Percentiles rank a stretch among this genome's conserved stretches.
Evolutionary conservation across 2,888 invertebrate genomes (phyloP).

Genomic region (Listrodromus nycthemerus): DNA sequence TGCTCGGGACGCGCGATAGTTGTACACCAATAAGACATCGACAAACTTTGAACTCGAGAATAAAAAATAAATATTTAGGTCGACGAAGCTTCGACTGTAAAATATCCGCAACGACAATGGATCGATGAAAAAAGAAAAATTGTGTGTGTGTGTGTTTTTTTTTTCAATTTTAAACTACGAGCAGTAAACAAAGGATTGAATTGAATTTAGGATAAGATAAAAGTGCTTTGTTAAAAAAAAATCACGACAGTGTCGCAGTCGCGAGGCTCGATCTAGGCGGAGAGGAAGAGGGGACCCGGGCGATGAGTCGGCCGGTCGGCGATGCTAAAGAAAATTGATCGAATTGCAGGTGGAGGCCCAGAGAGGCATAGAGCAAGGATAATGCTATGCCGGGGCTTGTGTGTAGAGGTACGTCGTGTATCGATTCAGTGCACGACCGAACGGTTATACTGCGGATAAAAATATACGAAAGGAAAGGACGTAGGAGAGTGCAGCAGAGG

Average conservation of each 20-base stretch:
- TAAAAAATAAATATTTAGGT: constrained; percentile 18
- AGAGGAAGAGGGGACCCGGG: background rate
- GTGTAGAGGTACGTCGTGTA: constrained; percentile 70
- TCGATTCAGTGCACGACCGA: constrained; percentile 64
- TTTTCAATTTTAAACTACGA: background rate
- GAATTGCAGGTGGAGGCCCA: constrained; percentile 78
- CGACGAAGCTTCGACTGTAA: background rate
- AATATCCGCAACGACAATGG: background rate
- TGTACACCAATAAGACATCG: constrained; percentile 54
- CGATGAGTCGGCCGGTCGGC: constrained; percentile 7
- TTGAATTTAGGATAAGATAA: background rate
- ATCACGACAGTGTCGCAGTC: background rate
- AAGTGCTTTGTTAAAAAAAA: constrained; percentile 7
- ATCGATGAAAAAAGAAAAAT: constrained; percentile 2
- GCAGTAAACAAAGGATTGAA: too few relatives aligned
- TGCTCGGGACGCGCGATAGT: constrained; percentile 48
- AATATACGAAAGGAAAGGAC: constrained; percentile 51
- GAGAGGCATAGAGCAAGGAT: constrained; percentile 68
- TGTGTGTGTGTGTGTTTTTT: too few relatives aligned
- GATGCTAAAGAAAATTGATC: constrained; percentile 79
- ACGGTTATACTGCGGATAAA: constrained; percentile 62
- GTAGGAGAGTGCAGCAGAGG: background rate
- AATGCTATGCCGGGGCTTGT: constrained; percentile 67
- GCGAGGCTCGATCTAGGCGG: background rate
- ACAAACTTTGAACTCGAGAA: constrained; percentile 34